A percentile compares a stretch with the other conserved stretches of the same genome.
phyloP scores from a whole-genome alignment of 1,140 invertebrate genomes.

The Bombus sibiricus region DNA sequence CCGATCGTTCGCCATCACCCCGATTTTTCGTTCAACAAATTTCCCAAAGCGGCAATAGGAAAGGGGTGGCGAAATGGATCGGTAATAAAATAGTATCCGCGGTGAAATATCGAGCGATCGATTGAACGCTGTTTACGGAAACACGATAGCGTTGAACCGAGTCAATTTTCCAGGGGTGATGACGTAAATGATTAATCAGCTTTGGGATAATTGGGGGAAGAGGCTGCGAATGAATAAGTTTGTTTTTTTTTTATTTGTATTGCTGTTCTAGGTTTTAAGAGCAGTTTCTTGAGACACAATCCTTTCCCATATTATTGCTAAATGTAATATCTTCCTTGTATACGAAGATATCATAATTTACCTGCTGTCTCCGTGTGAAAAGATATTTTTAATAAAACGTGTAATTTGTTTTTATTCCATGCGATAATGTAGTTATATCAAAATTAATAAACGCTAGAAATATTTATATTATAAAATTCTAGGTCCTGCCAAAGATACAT shows the following conservation, averaged over 20 bases:
- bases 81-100: slow-evolving; percentile 29
- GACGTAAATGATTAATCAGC: slow-evolving; percentile 27
- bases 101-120: slow-evolving; percentile 48
- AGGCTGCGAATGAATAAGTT: neutral
- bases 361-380: neutral
- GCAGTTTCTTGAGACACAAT: no score
- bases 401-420: no score
- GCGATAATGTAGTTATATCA: no score
- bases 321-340: no score
- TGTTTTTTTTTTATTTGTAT: neutral
- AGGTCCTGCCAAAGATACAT: neutral
- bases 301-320: no score
- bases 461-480: neutral
- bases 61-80: slow-evolving; percentile 50
- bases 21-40: slow-evolving; percentile 58
- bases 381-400: neutral
- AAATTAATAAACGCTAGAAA: neutral
- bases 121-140: slow-evolving; percentile 38
- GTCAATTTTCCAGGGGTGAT: neutral
- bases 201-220: slow-evolving; percentile 4
- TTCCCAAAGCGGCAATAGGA: slow-evolving; percentile 11
- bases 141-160: slow-evolving; percentile 37
- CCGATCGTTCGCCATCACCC: slow-evolving; percentile 10
- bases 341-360: no score
- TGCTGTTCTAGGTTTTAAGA: neutral